These are phyloP conservation scores for Caenorhabditis virilis DNA, from an alignment of 2,888 invertebrate species.

Conservation along the genomic window DNA sequence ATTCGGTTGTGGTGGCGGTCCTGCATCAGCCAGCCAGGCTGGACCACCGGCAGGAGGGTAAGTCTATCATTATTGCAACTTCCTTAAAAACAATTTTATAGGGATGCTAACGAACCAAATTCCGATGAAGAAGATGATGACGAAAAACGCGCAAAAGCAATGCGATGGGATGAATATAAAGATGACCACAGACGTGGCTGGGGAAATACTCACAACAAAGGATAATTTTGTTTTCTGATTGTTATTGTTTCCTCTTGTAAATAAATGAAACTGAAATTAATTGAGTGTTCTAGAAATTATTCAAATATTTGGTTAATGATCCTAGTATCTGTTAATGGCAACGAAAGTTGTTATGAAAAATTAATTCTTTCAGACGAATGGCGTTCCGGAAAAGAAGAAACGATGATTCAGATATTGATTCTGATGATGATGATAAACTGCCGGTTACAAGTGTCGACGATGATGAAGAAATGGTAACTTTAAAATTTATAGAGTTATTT, in stretches of 20 bases:
- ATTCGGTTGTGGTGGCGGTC: conserved; percentile 28
- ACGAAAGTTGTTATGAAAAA: not conserved
- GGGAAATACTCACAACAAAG: conserved; percentile 67
- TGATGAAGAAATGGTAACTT: no score
- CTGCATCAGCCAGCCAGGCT: not conserved
- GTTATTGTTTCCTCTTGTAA: not conserved
- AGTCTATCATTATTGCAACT: no score
- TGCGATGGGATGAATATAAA: conserved; percentile 63
- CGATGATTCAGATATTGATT: conserved; percentile 29
- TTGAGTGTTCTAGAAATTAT: not conserved
- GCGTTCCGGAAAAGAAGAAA: conserved; percentile 24
- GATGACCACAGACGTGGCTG: conserved; percentile 64
- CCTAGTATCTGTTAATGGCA: no score
- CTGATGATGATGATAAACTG: conserved; percentile 23
- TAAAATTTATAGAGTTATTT: no score
- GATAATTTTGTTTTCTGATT: conserved; percentile 45
- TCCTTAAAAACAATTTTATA: no score
- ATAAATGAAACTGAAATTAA: not conserved
- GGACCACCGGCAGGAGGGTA: not conserved
- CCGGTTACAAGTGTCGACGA: conserved; percentile 16
- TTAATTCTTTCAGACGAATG: conserved; percentile 3
- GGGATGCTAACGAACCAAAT: conserved; percentile 1
- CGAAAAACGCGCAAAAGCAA: conserved; percentile 45
- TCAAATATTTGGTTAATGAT: not conserved
- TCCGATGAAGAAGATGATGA: conserved; percentile 50